These are phyloP conservation scores for Myiagra hebetior DNA, from an alignment of 2,113 vertebrate genomes.

Conservation along the genomic window DNA sequence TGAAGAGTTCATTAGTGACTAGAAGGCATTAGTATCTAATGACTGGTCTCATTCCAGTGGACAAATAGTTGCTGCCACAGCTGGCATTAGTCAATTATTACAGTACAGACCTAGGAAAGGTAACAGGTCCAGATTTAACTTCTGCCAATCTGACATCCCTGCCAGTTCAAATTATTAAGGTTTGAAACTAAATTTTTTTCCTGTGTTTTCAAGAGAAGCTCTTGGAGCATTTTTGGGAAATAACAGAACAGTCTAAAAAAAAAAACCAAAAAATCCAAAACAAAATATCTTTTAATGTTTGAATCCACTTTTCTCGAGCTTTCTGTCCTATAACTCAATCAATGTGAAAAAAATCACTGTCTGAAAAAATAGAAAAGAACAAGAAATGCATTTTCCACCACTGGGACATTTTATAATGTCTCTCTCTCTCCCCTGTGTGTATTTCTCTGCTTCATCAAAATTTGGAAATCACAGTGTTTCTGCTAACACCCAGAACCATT, in stretches of 20 bases:
- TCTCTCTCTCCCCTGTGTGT: neutral
- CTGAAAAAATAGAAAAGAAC: neutral
- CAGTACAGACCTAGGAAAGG: neutral
- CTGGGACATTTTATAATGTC: neutral
- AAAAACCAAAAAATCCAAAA: neutral
- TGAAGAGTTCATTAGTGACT: conserved; percentile 40
- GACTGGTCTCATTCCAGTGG: conserved; percentile 42
- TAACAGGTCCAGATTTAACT: neutral
- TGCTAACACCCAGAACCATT: neutral
- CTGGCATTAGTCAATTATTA: conserved; percentile 18
- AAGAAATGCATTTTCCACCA: neutral
- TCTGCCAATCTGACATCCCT: neutral
- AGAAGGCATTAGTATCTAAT: conserved; percentile 31
- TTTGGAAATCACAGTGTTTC: neutral
- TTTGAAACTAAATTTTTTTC: neutral
- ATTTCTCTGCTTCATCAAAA: neutral
- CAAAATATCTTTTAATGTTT: neutral
- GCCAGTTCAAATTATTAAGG: neutral
- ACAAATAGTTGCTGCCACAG: neutral
- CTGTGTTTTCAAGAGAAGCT: neutral
- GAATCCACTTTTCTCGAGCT: neutral
- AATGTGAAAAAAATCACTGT: neutral
- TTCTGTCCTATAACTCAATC: neutral
- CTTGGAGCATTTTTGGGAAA: neutral
- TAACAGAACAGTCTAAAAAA: neutral